Evolutionary conservation across 2,797 vertebrate genomes (phyloP), one percentile per base, ranked within the genome.

Genomic region (Columba guinea): DNA sequence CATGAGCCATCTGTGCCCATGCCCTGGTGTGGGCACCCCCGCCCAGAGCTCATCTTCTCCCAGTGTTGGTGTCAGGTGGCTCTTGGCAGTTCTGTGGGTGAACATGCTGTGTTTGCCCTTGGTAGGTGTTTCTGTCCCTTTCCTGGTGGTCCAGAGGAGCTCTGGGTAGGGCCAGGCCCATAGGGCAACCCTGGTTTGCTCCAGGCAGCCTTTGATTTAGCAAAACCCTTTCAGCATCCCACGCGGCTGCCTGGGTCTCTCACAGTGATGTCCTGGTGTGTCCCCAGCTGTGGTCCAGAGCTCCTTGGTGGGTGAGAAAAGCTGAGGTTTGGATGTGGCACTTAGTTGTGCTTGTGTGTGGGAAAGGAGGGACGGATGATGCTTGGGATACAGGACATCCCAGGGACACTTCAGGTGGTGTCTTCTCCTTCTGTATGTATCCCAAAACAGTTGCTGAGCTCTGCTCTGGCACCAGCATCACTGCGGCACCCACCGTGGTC

Each of bases 241-340:
- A 0, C 0, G 3, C 15, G 69, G 59, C 49, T 2, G 0, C 21
- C 34, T 52, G 68, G 16, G 3, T n/a, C 46, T 70, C 34, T 81
- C 24, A 10, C 48, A 13, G 49, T 2, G 37, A 22, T 18, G 24
- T 37, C 44, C 55, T 44, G 48, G 9, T 34, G 22, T 1, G 1
- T 58, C 34, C 34, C 16, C 14, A 15, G 14, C 35, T 7, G 0
- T 0, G 0, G 7, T 41, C 32, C 49, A 21, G 62, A 55, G 79
- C 37, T 60, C 1, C 71, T 14, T 7, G 24, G 16, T n/a, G 41
- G n/a, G 19, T 8, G 53, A 56, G 26, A 18, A 41, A 10, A 75
- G 21, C 37, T 44, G 74, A 62, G 56, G 15, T 44, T 67, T 22
- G 75, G 52, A 13, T 0, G 0, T 19, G 75, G 75, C 4, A 2